A percentile compares a stretch with the other conserved stretches of the same genome.
Evolutionary conservation across 2,888 invertebrate genomes (phyloP).

Genomic region (Bombylius major): DNA sequence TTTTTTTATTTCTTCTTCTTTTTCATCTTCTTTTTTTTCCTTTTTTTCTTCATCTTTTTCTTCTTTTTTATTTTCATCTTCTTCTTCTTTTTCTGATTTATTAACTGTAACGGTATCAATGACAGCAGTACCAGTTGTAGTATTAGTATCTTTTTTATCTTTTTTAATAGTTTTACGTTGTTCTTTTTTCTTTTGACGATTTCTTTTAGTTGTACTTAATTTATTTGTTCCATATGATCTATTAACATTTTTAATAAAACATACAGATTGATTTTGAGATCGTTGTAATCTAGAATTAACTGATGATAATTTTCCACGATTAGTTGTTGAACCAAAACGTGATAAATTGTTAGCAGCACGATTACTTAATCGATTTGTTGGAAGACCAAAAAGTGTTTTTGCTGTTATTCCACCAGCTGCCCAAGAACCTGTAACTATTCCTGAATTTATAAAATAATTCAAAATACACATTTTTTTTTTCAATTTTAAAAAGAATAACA

Average conservation of each 20-base stretch:
- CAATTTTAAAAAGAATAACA: neutral
- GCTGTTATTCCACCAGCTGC: conserved; percentile 16
- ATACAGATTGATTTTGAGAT: conserved; percentile 12
- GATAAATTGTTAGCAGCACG: conserved; percentile 14
- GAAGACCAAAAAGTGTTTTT: conserved; percentile 17
- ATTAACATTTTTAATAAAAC: conserved; percentile 10
- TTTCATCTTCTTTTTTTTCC: neutral
- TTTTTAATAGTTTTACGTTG: conserved; percentile 8
- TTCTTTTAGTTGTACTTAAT: conserved; percentile 15
- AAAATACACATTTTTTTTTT: conserved; percentile 15
- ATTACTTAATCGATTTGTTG: conserved; percentile 17
- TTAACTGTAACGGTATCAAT: neutral
- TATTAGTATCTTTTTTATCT: conserved; percentile 4
- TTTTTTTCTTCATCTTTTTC: neutral
- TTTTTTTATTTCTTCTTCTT: conserved; percentile 2
- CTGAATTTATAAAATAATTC: conserved; percentile 22
- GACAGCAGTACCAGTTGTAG: neutral
- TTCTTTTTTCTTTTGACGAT: conserved; percentile 15
- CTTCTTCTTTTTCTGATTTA: neutral
- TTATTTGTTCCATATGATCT: conserved; percentile 15
- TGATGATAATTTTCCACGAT: conserved; percentile 12
- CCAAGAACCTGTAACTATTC: conserved; percentile 26
- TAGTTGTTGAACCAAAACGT: conserved; percentile 1
- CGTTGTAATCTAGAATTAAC: conserved; percentile 16
- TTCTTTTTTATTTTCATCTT: neutral